Evolutionary conservation across 2,888 invertebrate genomes (phyloP).

Genomic region (Hetaerina titia): DNA sequence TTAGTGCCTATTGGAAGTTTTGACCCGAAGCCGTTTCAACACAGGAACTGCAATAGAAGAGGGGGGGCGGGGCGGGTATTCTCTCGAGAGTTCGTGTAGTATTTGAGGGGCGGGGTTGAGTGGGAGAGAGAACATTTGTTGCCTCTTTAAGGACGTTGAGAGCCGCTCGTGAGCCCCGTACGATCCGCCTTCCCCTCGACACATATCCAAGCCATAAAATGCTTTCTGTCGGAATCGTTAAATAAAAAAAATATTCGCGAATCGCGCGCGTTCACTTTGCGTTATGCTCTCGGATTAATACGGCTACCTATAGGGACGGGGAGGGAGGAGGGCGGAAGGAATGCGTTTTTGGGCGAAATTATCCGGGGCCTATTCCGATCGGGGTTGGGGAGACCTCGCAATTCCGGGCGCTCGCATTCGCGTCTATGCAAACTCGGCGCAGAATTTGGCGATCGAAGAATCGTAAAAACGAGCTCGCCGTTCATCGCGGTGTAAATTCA

Average conservation of each 20-base stretch:
- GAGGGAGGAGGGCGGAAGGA: not conserved
- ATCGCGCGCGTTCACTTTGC: not conserved
- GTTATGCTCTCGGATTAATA: not conserved
- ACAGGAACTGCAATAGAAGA: not conserved
- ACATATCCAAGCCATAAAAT: not conserved
- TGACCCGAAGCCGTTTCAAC: slow-evolving; percentile 18
- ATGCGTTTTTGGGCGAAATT: not conserved
- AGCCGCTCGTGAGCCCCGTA: not conserved
- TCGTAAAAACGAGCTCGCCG: too few species aligned
- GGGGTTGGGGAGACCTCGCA: not conserved
- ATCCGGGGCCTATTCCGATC: not conserved
- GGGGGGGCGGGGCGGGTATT: not conserved
- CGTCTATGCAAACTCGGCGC: not conserved
- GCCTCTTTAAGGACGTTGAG: not conserved
- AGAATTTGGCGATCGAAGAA: not conserved
- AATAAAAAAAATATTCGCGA: not conserved
- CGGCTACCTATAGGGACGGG: not conserved
- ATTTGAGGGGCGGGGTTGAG: not conserved
- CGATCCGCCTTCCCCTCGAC: not conserved
- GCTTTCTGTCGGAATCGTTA: not conserved
- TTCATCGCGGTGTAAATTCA: not conserved
- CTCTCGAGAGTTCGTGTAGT: not conserved
- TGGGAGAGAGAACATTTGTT: not conserved
- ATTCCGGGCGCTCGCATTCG: not conserved
- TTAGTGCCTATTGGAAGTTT: not conserved